Conservation (phyloP, 2,888 invertebrate genomes). For the Theodoxus fluviatilis region DNA sequence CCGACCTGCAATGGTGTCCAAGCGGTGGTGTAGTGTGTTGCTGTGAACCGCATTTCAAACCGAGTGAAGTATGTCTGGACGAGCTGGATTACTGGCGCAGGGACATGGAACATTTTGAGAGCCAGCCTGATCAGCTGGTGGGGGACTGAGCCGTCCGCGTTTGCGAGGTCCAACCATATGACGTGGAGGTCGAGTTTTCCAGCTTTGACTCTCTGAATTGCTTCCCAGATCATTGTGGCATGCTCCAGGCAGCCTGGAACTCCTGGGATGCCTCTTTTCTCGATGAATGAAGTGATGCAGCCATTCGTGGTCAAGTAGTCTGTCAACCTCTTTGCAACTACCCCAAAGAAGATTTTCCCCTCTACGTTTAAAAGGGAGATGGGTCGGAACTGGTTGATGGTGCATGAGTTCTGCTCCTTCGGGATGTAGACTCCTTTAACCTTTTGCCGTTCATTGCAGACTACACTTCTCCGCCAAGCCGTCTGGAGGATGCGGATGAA, state of each 20-base stretch:
- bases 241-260: neutral
- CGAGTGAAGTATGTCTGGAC: constrained; percentile 10
- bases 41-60: constrained; percentile 8
- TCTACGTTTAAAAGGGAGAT: constrained; percentile 34
- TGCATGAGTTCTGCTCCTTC: constrained; percentile 29
- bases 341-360: constrained; percentile 33
- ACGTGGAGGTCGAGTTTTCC: too few species aligned
- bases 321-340: constrained; percentile 29
- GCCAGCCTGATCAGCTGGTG: neutral
- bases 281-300: constrained; percentile 3
- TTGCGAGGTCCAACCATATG: too few species aligned
- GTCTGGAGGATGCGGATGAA: too few species aligned
- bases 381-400: constrained; percentile 32
- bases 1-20: neutral
- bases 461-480: neutral
- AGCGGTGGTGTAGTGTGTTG: constrained; percentile 2
- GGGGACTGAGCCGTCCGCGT: neutral
- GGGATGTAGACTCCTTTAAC: constrained; percentile 29
- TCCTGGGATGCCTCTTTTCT: constrained; percentile 26
- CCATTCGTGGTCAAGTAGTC: constrained; percentile 20
- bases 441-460: constrained; percentile 23
- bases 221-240: too few species aligned
- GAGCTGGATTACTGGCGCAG: constrained; percentile 5
- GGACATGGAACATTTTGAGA: neutral
- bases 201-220: too few species aligned